Evolutionary conservation across 2,888 invertebrate genomes (phyloP).

Genomic region (Callosobruchus maculatus): DNA sequence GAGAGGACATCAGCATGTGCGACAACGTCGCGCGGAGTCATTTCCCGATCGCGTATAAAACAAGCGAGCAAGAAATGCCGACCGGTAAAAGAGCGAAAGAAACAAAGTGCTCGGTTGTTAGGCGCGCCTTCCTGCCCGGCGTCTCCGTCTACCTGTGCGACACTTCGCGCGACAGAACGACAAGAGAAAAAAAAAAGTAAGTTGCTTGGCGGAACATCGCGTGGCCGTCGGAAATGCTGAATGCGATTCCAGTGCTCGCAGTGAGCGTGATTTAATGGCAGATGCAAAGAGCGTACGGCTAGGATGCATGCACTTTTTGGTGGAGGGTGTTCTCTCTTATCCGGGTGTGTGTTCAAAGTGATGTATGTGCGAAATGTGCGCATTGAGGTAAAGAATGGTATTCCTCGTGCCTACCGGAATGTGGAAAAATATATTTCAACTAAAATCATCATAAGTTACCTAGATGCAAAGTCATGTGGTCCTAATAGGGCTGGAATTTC

Average conservation of each 20-base stretch:
- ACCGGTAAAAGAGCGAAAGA: neutral
- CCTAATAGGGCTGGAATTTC: too few species aligned
- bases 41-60: neutral
- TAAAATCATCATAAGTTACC: too few species aligned
- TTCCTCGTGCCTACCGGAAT: too few species aligned
- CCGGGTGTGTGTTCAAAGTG: neutral
- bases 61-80: neutral
- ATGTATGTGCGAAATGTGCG: neutral
- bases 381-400: too few species aligned
- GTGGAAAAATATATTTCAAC: too few species aligned
- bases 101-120: neutral
- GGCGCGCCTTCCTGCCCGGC: neutral
- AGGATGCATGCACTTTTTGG: neutral
- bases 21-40: neutral
- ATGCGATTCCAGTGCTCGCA: neutral
- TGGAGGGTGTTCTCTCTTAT: neutral
- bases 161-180: neutral
- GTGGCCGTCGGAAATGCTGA: neutral
- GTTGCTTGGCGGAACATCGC: neutral
- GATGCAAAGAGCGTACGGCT: neutral
- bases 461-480: too few species aligned
- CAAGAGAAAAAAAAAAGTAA: neutral
- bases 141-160: neutral
- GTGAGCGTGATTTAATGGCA: neutral
- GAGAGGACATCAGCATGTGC: neutral